Percentiles rank a stretch among this genome's conserved stretches.
These are phyloP conservation scores for Tetrapedia diversipes DNA, from an alignment of 2,888 invertebrate species.

Conservation along the genomic window DNA sequence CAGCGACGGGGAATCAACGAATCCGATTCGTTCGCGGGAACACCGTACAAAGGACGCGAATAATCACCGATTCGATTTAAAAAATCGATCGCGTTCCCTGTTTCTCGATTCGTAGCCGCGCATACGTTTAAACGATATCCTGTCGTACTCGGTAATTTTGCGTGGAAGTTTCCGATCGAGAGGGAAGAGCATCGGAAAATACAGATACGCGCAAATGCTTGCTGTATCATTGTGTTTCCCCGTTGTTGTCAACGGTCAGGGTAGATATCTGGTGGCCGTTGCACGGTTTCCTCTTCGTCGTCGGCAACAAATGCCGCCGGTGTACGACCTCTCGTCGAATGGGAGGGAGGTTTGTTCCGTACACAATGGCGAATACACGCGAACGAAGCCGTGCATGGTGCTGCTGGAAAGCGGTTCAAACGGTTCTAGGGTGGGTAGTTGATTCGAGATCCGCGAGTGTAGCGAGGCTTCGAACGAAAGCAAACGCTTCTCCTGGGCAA, in stretches of 20 bases:
- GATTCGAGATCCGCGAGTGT: slow-evolving; percentile 44
- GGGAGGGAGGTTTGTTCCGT: slow-evolving; percentile 77
- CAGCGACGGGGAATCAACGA: slow-evolving; percentile 36
- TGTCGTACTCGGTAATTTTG: too few species aligned
- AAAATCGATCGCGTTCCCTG: slow-evolving; percentile 27
- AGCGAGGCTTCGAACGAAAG: slow-evolving; percentile 23
- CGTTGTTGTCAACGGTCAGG: slow-evolving; percentile 26
- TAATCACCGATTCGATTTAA: slow-evolving; percentile 43
- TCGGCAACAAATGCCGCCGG: slow-evolving; percentile 52
- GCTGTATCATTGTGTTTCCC: slow-evolving; percentile 39
- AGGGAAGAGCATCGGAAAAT: too few species aligned
- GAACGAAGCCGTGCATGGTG: slow-evolving; percentile 25
- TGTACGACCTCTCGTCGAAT: slow-evolving; percentile 51
- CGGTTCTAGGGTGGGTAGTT: slow-evolving; percentile 16
- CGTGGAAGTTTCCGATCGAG: too few species aligned
- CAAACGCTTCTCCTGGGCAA: slow-evolving; percentile 74
- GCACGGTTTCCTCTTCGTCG: slow-evolving; percentile 62
- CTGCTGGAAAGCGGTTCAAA: slow-evolving; percentile 23
- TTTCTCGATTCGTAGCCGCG: neutral
- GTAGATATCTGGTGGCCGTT: slow-evolving; percentile 39
- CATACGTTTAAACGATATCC: too few species aligned
- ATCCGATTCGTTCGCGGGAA: slow-evolving; percentile 32
- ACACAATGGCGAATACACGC: slow-evolving; percentile 53
- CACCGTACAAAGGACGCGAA: slow-evolving; percentile 40
- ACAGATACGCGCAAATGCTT: too few species aligned